Evolutionary conservation across 2,888 invertebrate genomes (phyloP), one percentile per base, ranked within the genome.

Genomic region (Ferdinandea cuprea): DNA sequence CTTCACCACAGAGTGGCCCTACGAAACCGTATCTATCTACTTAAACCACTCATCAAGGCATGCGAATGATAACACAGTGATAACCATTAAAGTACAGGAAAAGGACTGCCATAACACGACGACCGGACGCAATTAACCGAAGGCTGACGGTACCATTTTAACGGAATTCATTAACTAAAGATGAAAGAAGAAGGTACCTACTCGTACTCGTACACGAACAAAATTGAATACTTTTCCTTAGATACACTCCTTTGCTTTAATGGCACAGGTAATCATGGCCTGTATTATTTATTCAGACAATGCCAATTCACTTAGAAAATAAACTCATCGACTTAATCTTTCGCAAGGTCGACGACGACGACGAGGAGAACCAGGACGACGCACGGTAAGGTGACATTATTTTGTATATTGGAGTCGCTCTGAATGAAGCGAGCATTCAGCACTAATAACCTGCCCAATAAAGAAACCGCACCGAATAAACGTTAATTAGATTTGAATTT

Each of bases 91-190:
- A 54, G 30, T 42, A 59, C 56, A 52, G 11, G 35, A 81, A 76
- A 65, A 59, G 63, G 68, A 42, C 11, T 25, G 17, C 63, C 58
- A 71, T 69, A 68, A 69, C 68, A 66, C 40, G 65, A 59, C 52
- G 54, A 32, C 76, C 71, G 76, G 81, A 81, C 71, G 76, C 71
- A 81, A 81, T 81, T 76, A 81, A 66, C 61, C 9, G 17, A 76
- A 65, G 59, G 56, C 54, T 69, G 80, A 69, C 58, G 63, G 69
- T 54, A 46, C 35, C 65, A 65, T 76, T 81, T 71, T 25, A 11
- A 59, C 21, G 28, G 15, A 59, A 58, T 78, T 78, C 71, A 65
- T 81, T 81, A 81, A 61, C 71, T 11, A 66, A 65, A 71, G 76
- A 65, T 76, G 65, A 81, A 81, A 81, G 71, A 65, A 74, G 50